Evolutionary conservation across 2,113 vertebrate genomes (phyloP).

Genomic region (Neodontobutis hainanensis): DNA sequence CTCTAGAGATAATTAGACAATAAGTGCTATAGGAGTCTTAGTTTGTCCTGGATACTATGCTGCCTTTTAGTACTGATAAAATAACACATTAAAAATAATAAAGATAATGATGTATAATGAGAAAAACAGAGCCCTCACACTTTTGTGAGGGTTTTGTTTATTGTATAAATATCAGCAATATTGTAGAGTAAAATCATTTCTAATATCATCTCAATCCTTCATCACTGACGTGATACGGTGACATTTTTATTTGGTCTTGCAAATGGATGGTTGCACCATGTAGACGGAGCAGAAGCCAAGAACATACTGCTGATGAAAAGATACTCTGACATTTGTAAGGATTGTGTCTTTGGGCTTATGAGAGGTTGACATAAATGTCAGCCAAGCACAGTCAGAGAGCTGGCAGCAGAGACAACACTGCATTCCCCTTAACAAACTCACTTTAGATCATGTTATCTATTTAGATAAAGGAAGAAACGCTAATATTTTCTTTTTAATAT

Average conservation of each 20-base stretch:
- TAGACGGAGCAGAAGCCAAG: constrained; percentile 23
- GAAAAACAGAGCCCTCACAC: neutral
- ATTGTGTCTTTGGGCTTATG: constrained; percentile 36
- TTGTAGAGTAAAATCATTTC: constrained; percentile 22
- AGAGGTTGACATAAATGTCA: constrained; percentile 48
- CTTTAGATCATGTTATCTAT: neutral
- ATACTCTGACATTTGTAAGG: constrained; percentile 49
- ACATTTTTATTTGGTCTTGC: constrained; percentile 52
- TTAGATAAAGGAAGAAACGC: no score
- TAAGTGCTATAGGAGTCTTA: neutral
- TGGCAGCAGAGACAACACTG: constrained; percentile 14
- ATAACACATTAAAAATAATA: constrained; percentile 3
- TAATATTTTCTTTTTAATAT: no score
- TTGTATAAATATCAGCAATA: constrained; percentile 7
- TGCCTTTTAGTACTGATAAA: constrained; percentile 10
- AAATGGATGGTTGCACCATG: constrained; percentile 42
- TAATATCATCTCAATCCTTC: constrained; percentile 35
- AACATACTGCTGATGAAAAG: constrained; percentile 30
- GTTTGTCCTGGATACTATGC: constrained; percentile 21
- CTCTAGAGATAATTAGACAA: no score
- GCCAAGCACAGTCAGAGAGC: constrained; percentile 28
- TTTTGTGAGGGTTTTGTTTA: neutral
- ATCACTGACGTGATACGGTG: constrained; percentile 41
- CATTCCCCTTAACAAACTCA: neutral
- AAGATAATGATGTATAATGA: neutral